Base-by-base conservation (phyloP, 2,888 invertebrate genomes). In the Notodonta dromedarius region DNA sequence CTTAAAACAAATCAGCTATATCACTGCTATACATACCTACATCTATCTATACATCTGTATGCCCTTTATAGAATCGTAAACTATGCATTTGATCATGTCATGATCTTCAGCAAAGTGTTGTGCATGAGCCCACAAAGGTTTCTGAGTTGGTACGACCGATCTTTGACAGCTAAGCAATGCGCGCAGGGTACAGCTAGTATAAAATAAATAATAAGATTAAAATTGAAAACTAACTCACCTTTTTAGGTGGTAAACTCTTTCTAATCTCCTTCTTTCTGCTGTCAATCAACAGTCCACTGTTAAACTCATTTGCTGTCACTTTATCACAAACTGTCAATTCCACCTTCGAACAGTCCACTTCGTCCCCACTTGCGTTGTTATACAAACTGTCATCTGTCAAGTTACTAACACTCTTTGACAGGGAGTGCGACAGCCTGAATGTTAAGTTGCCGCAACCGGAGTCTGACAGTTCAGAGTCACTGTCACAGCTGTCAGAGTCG, bases 381-480 rank as follows among this genome's bases (percentile, higher is more conserved):
- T 89, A 93, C 57, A 93, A 74, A 64, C 86, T 88, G 48, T 87
- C 86, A 69, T 93, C 93, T 0, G 92, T 88, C 55, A 93, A 70
- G 65, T 93, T 91, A 67, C 84, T 80, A 55, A 91, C 78, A 24
- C 92, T 92, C 68, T 86, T 82, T 0, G 91, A 88, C 32, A 92
- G 65, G 0, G 79, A 76, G 55, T 79, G 81, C 0, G 85, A 77
- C 0, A 90, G 67, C 35, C 76, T 76, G 53, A 80, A 81, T 0
- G 78, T 74, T 44, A 76, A 76, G 5, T 73, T 74, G 12, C 79
- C 79, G 60, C 85, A 87, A 0, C 85, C 89, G 0, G 86, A 86
- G 58, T 90, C 88, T 73, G 85, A 84, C 8, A 79, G 58, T 11
- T 75, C 77, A 0, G 74, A 75, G 7, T 83, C 83, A 8, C 80